phyloP scores from a whole-genome alignment of 2,888 invertebrate genomes.

The Folsomia manolachei region DNA sequence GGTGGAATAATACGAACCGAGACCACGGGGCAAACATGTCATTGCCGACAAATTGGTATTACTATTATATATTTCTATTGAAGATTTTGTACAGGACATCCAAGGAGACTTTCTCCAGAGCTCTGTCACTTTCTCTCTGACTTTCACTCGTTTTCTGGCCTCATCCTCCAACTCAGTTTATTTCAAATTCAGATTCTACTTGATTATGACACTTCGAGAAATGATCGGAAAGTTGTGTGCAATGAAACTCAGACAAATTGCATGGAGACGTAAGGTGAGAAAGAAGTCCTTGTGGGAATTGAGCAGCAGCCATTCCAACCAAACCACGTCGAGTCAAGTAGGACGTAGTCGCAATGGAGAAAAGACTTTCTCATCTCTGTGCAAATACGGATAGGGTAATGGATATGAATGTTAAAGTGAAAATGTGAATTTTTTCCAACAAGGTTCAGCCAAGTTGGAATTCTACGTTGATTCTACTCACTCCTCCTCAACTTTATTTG shows the following conservation, averaged over 20 bases:
- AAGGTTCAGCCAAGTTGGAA: neutral
- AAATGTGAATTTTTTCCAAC: neutral
- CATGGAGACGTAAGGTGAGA: neutral
- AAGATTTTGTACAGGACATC: too few relatives aligned
- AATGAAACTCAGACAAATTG: neutral
- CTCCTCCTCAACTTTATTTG: constrained; percentile 1
- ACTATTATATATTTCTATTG: too few relatives aligned
- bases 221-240: neutral
- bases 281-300: neutral
- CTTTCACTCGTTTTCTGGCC: too few relatives aligned
- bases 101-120: too few relatives aligned
- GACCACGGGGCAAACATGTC: too few relatives aligned
- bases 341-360: too few relatives aligned
- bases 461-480: neutral
- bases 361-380: neutral
- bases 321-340: too few relatives aligned
- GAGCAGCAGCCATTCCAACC: neutral
- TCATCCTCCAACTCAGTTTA: too few relatives aligned
- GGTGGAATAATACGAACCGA: too few relatives aligned
- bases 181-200: neutral
- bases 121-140: too few relatives aligned
- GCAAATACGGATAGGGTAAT: neutral
- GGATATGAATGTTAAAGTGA: constrained; percentile 10
- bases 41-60: too few relatives aligned
- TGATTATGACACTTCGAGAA: neutral